These are phyloP conservation scores for Oxyruncus cristatus DNA, from an alignment of 2,113 vertebrate species.

Conservation along the genomic window DNA sequence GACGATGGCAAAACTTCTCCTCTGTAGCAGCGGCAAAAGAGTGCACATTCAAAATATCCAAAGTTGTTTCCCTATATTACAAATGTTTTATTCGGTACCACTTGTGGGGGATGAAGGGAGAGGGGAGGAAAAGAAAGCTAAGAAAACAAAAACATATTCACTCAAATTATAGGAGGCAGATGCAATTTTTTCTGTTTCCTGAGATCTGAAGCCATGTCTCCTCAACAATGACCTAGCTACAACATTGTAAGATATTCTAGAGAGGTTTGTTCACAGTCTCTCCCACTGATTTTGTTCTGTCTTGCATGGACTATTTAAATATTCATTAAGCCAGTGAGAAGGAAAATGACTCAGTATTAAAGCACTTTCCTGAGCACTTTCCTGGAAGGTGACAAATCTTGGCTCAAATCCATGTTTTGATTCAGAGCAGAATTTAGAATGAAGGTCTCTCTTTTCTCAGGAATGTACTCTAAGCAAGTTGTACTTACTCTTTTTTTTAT, in stretches of 20 bases:
- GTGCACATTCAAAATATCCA: neutral
- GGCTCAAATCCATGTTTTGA: neutral
- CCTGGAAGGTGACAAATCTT: slow-evolving; percentile 28
- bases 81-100: neutral
- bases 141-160: neutral
- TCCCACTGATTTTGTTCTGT: neutral
- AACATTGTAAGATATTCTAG: neutral
- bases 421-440: neutral
- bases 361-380: neutral
- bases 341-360: slow-evolving; percentile 33
- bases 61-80: neutral
- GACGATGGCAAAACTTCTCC: neutral
- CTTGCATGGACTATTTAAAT: slow-evolving; percentile 28
- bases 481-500: neutral
- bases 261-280: neutral
- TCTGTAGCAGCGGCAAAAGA: neutral
- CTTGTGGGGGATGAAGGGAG: accelerated
- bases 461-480: neutral
- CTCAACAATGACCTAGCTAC: neutral
- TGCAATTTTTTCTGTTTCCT: neutral
- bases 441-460: neutral
- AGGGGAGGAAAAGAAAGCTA: neutral
- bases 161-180: neutral
- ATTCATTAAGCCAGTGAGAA: slow-evolving; percentile 27
- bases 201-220: neutral